These are phyloP conservation scores for Arothron firmamentum DNA, from an alignment of 2,113 vertebrate genomes.

Conservation along the genomic window DNA sequence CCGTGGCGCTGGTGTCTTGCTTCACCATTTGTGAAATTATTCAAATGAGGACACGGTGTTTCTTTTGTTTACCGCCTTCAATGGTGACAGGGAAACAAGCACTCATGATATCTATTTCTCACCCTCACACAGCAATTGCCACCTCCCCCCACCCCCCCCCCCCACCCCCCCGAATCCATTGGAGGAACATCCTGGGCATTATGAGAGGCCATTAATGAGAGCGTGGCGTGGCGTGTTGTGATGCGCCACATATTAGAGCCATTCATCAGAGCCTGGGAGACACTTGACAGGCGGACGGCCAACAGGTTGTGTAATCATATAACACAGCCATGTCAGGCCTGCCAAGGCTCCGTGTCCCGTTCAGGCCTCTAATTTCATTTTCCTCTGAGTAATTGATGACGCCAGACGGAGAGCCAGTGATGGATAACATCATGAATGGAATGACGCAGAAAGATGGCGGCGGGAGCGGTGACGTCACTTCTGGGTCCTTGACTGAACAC, in stretches of 20 bases:
- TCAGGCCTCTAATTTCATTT: constrained; percentile 72
- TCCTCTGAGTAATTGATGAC: constrained; percentile 67
- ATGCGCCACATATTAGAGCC: constrained; percentile 75
- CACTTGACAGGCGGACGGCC: constrained; percentile 74
- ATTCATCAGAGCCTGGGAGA: constrained; percentile 75
- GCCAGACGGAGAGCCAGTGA: constrained; percentile 55
- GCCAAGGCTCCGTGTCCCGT: constrained; percentile 61
- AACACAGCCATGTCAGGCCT: constrained; percentile 72
- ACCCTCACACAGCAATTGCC: constrained; percentile 17
- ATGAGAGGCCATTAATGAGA: constrained; percentile 75
- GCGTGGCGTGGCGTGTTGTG: constrained; percentile 66
- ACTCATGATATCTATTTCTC: constrained; percentile 61
- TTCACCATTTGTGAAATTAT: constrained; percentile 66
- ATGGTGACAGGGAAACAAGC: constrained; percentile 50
- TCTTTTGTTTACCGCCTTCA: constrained; percentile 64
- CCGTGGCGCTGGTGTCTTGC: constrained; percentile 44
- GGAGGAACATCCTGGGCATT: constrained; percentile 57
- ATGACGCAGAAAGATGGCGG: constrained; percentile 45
- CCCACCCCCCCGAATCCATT: constrained; percentile 33
- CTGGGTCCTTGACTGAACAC: neutral
- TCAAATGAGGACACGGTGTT: constrained; percentile 67
- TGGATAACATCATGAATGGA: constrained; percentile 61
- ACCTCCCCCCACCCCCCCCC: neutral
- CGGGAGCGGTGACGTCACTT: constrained; percentile 52
- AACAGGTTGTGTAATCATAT: constrained; percentile 79